phyloP scores from a whole-genome alignment of 2,113 vertebrate species.

The Siniperca knerii region DNA sequence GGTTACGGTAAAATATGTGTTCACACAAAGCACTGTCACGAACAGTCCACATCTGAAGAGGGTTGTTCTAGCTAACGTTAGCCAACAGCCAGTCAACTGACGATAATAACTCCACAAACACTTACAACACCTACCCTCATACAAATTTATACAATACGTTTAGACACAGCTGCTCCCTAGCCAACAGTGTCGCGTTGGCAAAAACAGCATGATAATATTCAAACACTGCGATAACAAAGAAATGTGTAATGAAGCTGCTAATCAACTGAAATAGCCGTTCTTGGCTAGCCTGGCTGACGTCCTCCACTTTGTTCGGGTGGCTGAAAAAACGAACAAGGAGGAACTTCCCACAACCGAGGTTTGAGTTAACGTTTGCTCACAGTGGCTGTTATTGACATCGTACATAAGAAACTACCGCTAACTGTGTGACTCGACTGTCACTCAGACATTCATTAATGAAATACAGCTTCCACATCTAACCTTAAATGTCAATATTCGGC shows the following conservation, averaged over 20 bases:
- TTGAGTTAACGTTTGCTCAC: slow-evolving; percentile 69
- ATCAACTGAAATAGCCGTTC: slow-evolving; percentile 66
- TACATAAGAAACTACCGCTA: slow-evolving; percentile 64
- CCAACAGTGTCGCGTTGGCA: slow-evolving; percentile 37
- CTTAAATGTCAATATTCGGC: slow-evolving; percentile 37
- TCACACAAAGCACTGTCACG: slow-evolving; percentile 62
- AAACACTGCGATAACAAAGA: slow-evolving; percentile 67
- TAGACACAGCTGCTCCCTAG: slow-evolving; percentile 29
- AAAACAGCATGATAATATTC: neutral
- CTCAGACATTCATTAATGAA: slow-evolving; percentile 31
- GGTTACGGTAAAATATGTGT: slow-evolving; percentile 34
- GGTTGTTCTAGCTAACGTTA: slow-evolving; percentile 69
- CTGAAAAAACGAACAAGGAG: slow-evolving; percentile 74
- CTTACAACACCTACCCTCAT: slow-evolving; percentile 55
- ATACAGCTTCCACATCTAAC: slow-evolving; percentile 33
- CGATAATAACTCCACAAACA: slow-evolving; percentile 71
- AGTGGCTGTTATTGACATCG: slow-evolving; percentile 56
- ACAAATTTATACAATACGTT: slow-evolving; percentile 46
- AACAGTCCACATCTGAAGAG: slow-evolving; percentile 50
- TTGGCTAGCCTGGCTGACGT: slow-evolving; percentile 76
- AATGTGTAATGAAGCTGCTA: slow-evolving; percentile 68
- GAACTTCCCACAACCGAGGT: slow-evolving; percentile 78
- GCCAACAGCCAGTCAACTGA: slow-evolving; percentile 64
- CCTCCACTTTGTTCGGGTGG: slow-evolving; percentile 81
- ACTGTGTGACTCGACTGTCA: slow-evolving; percentile 56